Evolutionary conservation across 2,888 invertebrate genomes (phyloP).

Genomic region (Danaus chrysippus): DNA sequence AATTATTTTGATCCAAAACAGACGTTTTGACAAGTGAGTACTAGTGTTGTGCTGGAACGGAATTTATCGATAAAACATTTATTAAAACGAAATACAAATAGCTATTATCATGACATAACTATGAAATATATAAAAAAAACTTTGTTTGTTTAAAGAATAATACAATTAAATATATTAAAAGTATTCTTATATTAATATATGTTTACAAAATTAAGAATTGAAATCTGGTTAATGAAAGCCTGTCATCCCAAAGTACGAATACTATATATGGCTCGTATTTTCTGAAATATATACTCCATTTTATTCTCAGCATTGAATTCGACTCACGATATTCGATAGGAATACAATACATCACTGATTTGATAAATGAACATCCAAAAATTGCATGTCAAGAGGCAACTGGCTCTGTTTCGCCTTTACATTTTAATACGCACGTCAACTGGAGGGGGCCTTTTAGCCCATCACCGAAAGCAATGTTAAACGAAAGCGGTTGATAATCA

Average conservation of each 20-base stretch:
- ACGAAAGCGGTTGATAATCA: conserved; percentile 28
- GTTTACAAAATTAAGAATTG: no score
- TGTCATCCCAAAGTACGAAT: no score
- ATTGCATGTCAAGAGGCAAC: conserved; percentile 75
- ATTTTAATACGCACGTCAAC: conserved; percentile 69
- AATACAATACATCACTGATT: conserved; percentile 41
- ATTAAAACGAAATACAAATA: neutral
- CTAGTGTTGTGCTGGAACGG: conserved; percentile 21
- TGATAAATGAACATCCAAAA: conserved; percentile 73
- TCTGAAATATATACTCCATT: no score
- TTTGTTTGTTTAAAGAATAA: no score
- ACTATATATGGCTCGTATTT: no score
- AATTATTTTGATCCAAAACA: conserved; percentile 67
- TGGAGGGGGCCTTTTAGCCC: conserved; percentile 52
- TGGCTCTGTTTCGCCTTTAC: conserved; percentile 58
- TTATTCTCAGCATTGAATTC: no score
- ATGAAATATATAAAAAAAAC: no score
- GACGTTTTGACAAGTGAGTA: conserved; percentile 42
- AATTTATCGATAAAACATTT: conserved; percentile 39
- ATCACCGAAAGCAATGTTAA: conserved; percentile 49
- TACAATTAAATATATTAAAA: no score
- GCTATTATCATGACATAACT: no score
- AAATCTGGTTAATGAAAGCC: no score
- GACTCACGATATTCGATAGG: conserved; percentile 34
- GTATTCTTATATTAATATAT: no score